Conservation (phyloP, 92 coral and sea anemone species). For the Porites cylindrica region DNA sequence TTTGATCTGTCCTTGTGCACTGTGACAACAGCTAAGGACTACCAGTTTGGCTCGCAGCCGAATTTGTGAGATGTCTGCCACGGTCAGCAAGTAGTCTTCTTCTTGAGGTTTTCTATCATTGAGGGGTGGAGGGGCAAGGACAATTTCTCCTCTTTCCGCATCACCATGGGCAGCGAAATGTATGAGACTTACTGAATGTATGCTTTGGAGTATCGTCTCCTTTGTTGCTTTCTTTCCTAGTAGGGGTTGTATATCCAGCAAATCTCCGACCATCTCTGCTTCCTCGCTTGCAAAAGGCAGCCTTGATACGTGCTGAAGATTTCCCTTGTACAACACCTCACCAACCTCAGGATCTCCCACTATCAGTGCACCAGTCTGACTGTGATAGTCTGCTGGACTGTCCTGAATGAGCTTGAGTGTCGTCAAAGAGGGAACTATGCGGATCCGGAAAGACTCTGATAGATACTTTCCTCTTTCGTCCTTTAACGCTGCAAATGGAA, state of each 20-base stretch:
- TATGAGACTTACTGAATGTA: neutral
- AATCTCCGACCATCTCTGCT: neutral
- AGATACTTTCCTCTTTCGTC: neutral
- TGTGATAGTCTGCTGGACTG: neutral
- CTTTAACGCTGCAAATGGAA: neutral
- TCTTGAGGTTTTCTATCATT: neutral
- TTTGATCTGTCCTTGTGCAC: neutral
- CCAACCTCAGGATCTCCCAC: neutral
- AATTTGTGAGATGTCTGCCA: neutral
- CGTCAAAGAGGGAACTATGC: conserved; percentile 1
- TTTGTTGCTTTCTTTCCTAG: neutral
- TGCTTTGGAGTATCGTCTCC: neutral
- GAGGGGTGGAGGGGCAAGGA: neutral
- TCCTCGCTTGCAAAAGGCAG: neutral
- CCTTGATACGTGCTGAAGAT: neutral
- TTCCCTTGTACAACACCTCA: neutral
- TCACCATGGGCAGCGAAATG: neutral
- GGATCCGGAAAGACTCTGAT: neutral
- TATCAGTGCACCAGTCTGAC: conserved; percentile 6
- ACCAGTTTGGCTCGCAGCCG: neutral
- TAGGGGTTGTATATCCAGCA: neutral
- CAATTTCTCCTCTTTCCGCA: neutral
- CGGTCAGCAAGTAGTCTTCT: neutral
- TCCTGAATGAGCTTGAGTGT: neutral
- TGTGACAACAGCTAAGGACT: neutral